phyloP scores from a whole-genome alignment of 2,888 invertebrate genomes.

The Subacronicta megacephala region DNA sequence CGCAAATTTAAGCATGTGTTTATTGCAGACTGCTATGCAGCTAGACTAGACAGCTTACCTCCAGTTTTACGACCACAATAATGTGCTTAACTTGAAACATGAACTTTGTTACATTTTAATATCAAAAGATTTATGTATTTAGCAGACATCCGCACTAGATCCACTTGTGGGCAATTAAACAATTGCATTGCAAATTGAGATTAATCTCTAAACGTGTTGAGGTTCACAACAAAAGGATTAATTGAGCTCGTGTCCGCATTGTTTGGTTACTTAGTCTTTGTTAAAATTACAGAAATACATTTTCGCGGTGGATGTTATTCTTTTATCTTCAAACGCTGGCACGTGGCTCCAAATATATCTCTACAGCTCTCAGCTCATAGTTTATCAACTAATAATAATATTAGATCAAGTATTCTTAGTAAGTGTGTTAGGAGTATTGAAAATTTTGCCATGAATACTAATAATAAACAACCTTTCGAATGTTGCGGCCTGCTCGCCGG shows the following conservation, averaged over 20 bases:
- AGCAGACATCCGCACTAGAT: constrained; percentile 6
- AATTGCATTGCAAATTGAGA: constrained; percentile 34
- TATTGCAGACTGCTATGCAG: constrained; percentile 17
- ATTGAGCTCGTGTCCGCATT: constrained; percentile 14
- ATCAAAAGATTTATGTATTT: constrained; percentile 10
- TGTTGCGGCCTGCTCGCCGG: constrained; percentile 4
- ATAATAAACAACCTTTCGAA: constrained; percentile 21
- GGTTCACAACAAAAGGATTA: constrained; percentile 28
- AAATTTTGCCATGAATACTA: constrained; percentile 34
- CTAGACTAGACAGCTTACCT: not conserved
- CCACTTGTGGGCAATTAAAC: constrained; percentile 39
- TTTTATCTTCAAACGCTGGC: constrained; percentile 25
- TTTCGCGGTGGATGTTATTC: constrained; percentile 11
- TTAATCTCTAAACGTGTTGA: constrained; percentile 36
- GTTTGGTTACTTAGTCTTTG: constrained; percentile 14
- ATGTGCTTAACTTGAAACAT: constrained; percentile 5
- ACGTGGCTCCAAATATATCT: constrained; percentile 43
- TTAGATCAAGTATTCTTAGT: constrained; percentile 3
- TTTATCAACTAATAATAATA: constrained; percentile 30
- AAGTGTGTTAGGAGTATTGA: constrained; percentile 36
- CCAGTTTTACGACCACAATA: constrained; percentile 17
- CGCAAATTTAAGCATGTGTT: constrained; percentile 34
- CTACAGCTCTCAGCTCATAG: constrained; percentile 9
- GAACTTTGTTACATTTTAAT: constrained; percentile 5
- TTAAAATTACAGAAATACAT: constrained; percentile 23